Conservation (phyloP, 2,888 invertebrate genomes). For the Philaethria dido region DNA sequence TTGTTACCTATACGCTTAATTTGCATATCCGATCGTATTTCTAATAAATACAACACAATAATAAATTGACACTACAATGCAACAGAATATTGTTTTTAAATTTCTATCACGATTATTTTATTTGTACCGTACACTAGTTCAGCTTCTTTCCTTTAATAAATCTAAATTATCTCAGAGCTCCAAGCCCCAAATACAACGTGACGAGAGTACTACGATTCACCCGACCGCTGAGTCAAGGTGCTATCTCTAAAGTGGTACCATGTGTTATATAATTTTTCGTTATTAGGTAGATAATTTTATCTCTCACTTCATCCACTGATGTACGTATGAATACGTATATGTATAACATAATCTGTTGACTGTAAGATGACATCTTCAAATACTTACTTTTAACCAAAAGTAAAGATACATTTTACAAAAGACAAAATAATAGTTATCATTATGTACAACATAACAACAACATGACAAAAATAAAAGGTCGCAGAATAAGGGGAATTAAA, state of each 20-base stretch:
- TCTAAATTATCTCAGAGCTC: constrained; percentile 4
- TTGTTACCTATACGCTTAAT: constrained; percentile 13
- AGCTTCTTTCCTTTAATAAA: neutral
- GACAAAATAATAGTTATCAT: neutral
- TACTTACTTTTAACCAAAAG: neutral
- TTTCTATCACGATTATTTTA: neutral
- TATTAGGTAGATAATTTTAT: constrained; percentile 62
- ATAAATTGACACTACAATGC: constrained; percentile 8
- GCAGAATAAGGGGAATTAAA: constrained; percentile 43
- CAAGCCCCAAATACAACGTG: constrained; percentile 31
- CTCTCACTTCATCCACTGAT: constrained; percentile 52
- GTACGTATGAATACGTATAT: constrained; percentile 20
- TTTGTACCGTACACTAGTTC: neutral
- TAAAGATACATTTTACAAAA: neutral
- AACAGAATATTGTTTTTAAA: neutral
- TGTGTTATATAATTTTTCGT: constrained; percentile 70
- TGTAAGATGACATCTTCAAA: constrained; percentile 1
- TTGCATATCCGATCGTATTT: constrained; percentile 7
- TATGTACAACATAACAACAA: constrained; percentile 13
- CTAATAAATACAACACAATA: constrained; percentile 1
- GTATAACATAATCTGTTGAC: constrained; percentile 31
- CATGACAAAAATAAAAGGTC: constrained; percentile 38
- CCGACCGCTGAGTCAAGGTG: constrained; percentile 60
- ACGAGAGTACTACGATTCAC: constrained; percentile 45
- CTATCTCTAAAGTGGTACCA: constrained; percentile 63